Evolutionary conservation across 53 echinoderm and acorn worm species (phyloP), one percentile per base, ranked within the genome.

Genomic region (Crossaster papposus): DNA sequence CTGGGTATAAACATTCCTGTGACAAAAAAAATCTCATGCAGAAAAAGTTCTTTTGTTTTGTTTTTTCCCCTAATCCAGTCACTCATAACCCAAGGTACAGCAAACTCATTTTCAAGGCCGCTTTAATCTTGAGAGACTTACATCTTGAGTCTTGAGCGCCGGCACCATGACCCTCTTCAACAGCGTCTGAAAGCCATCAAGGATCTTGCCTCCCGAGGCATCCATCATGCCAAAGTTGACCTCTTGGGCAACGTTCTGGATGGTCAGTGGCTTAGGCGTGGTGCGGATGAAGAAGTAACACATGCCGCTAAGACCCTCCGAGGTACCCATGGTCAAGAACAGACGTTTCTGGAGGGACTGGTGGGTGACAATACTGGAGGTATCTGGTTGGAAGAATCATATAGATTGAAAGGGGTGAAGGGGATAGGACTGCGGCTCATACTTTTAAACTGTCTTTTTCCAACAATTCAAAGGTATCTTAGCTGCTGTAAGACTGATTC

Each of bases 221-320:
- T 99, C 99, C 92, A 99, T 93, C 90, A 90, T 93, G 33, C 96
- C 93, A 81, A 93, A 99, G 83, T 96, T 99, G 35, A 96, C 79
- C 91, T 96, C 96, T 52, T 93, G 93, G 31, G 99, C 92, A 54
- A 99, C 91, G 90, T 99, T 99, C 18, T 79, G 82, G 1, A 78
- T 31, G 11, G 94, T 94, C 90, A 99, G 93, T 37, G 96, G 93
- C 89, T 99, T 99, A 80, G 82, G 54, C 28, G 91, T 92, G 54
- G 92, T 91, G 20, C 96, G 94, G 23, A 99, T 88, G 92, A 99
- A 99, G 92, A 99, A 99, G 86, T 95, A 99, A 81, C 99, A 99
- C 92, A 96, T 93, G 70, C 99, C 99, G 55, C 90, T 99, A 54
- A 96, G 88, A 13, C 94, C 92, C 81, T 99, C 99, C 3, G 99